Conservation (phyloP, 2,797 vertebrate genomes). For the Cottoperca gobio region DNA sequence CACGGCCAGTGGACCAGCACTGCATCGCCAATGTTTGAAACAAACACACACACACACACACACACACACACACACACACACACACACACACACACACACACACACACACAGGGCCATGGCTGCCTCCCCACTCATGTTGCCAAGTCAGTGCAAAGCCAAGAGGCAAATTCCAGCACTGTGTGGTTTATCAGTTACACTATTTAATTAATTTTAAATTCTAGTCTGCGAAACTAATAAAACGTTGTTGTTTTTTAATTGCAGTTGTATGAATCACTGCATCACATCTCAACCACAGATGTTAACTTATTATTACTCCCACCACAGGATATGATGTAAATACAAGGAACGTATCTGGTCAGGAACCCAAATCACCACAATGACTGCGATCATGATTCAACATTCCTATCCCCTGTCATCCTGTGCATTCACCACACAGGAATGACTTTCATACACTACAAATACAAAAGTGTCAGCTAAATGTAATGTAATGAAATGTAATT, state of each 20-base stretch:
- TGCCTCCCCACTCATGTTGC: conserved; percentile 30
- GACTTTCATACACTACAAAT: conserved; percentile 4
- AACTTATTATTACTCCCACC: conserved; percentile 29
- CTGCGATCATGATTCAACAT: conserved; percentile 59
- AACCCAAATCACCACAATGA: conserved; percentile 44
- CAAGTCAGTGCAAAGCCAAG: conserved; percentile 49
- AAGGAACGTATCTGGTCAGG: conserved; percentile 29
- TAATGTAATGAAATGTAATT: too few species aligned
- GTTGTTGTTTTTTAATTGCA: neutral
- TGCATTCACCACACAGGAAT: conserved; percentile 55
- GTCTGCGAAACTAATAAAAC: conserved; percentile 19
- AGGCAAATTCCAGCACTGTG: conserved; percentile 41
- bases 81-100: too few species aligned
- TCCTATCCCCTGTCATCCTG: conserved; percentile 52
- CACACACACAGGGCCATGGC: neutral
- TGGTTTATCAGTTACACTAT: conserved; percentile 38
- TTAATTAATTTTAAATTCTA: conserved; percentile 31
- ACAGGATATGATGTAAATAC: conserved; percentile 61
- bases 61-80: too few species aligned
- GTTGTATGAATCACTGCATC: conserved; percentile 41
- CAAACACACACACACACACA: too few species aligned
- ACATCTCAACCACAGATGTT: conserved; percentile 29
- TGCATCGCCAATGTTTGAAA: conserved; percentile 26
- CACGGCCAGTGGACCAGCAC: conserved; percentile 10
- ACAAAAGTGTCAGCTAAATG: too few species aligned